A percentile compares a stretch with the other conserved stretches of the same genome.
phyloP scores from a whole-genome alignment of 2,113 vertebrate species.

The Lycocorax pyrrhopterus region DNA sequence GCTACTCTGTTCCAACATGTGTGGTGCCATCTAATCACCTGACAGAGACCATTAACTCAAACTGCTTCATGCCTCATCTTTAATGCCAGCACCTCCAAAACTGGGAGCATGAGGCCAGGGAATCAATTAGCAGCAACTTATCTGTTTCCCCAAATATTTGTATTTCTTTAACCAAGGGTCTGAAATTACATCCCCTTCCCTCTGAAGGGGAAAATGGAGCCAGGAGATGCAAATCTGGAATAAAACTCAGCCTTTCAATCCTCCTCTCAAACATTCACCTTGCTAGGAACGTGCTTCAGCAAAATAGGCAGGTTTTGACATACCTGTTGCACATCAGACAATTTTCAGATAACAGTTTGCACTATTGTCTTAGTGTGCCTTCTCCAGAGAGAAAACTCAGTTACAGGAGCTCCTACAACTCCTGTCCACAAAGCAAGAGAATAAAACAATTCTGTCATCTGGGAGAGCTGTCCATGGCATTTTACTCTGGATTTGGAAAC shows the following conservation, averaged over 20 bases:
- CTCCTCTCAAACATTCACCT: background rate
- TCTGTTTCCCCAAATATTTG: conserved; percentile 3
- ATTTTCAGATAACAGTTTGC: background rate
- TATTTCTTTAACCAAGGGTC: background rate
- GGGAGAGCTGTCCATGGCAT: background rate
- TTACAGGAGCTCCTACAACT: background rate
- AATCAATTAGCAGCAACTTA: conserved; percentile 23
- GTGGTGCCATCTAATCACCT: background rate
- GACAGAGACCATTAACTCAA: background rate
- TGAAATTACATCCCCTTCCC: conserved; percentile 26
- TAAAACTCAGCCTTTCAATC: background rate
- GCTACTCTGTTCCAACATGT: background rate
- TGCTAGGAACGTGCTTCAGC: background rate
- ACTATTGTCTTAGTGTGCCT: background rate
- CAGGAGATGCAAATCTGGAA: background rate
- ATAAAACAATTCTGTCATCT: background rate
- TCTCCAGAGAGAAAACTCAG: background rate
- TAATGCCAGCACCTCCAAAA: background rate
- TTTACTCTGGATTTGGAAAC: background rate
- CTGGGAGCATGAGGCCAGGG: background rate
- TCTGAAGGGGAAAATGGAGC: background rate
- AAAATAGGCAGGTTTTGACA: background rate
- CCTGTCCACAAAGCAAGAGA: background rate
- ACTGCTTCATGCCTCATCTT: background rate
- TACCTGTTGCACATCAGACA: background rate